Percentiles rank a stretch among this genome's conserved stretches.
Evolutionary conservation across 2,113 vertebrate species (phyloP).

Genomic region (Martes martes): DNA sequence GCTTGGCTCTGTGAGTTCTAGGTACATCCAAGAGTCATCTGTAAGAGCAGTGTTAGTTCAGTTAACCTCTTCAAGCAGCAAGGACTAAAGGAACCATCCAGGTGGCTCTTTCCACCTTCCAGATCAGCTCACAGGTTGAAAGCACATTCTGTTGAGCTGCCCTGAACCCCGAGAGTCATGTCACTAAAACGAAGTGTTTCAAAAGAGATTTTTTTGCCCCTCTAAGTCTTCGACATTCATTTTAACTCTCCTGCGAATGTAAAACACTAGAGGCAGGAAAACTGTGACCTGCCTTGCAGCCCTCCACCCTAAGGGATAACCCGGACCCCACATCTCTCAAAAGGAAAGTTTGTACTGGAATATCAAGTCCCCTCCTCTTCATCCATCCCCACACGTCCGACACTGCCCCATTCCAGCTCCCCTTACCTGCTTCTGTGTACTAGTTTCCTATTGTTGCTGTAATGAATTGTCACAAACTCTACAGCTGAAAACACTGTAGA

Average conservation of each 20-base stretch:
- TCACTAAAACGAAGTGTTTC: background rate
- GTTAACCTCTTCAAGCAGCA: background rate
- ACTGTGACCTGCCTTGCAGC: background rate
- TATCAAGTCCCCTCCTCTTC: no score
- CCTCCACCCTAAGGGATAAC: background rate
- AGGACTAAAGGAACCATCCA: background rate
- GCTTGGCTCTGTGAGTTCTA: background rate
- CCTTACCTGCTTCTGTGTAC: background rate
- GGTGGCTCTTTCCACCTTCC: background rate
- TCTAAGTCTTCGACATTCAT: background rate
- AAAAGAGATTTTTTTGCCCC: background rate
- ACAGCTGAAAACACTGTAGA: background rate
- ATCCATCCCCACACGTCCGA: background rate
- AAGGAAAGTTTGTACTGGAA: background rate
- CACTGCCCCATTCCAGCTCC: background rate
- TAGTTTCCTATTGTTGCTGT: background rate
- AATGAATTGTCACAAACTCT: background rate
- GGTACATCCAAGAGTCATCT: background rate
- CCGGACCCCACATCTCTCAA: background rate
- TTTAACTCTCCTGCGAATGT: background rate
- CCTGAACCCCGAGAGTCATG: background rate
- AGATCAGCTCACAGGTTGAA: background rate
- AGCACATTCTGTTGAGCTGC: background rate
- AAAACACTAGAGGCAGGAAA: background rate
- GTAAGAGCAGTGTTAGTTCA: background rate